A percentile compares a stretch with the other conserved stretches of the same genome.
These are phyloP conservation scores for Spilogale gracilis DNA, from an alignment of 2,113 vertebrate genomes.

Conservation along the genomic window DNA sequence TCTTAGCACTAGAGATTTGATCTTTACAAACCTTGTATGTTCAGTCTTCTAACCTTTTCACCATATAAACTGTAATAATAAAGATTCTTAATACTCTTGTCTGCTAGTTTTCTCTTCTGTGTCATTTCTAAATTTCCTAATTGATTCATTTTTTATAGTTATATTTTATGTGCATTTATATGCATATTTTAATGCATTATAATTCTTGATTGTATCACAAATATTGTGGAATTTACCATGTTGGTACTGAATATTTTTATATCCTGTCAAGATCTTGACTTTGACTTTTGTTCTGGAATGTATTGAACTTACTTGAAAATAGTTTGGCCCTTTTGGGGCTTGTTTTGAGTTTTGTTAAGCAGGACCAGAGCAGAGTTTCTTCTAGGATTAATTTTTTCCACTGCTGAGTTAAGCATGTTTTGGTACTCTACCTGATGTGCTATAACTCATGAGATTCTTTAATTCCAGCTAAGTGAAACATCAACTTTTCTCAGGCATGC, in stretches of 20 bases:
- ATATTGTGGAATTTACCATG: conserved; percentile 8
- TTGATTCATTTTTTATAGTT: neutral
- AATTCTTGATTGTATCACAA: neutral
- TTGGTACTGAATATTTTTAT: neutral
- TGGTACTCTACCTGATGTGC: neutral
- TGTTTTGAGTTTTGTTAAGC: neutral
- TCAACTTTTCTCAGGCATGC: neutral
- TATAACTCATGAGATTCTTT: neutral
- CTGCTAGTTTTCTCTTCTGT: conserved; percentile 24
- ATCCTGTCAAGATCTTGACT: neutral
- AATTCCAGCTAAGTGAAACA: neutral
- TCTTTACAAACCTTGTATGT: neutral
- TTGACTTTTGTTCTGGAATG: neutral
- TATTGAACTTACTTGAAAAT: neutral
- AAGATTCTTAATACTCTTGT: neutral
- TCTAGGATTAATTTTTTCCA: neutral
- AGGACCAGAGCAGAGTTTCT: neutral
- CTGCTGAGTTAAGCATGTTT: conserved; percentile 24
- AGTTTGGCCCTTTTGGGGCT: neutral
- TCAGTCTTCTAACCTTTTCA: neutral
- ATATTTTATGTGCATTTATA: neutral
- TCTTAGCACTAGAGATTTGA: neutral
- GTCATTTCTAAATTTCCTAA: neutral
- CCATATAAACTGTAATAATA: neutral
- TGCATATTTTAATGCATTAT: neutral